phyloP scores from a whole-genome alignment of 2,113 vertebrate genomes.

The Charadrius vociferus region DNA sequence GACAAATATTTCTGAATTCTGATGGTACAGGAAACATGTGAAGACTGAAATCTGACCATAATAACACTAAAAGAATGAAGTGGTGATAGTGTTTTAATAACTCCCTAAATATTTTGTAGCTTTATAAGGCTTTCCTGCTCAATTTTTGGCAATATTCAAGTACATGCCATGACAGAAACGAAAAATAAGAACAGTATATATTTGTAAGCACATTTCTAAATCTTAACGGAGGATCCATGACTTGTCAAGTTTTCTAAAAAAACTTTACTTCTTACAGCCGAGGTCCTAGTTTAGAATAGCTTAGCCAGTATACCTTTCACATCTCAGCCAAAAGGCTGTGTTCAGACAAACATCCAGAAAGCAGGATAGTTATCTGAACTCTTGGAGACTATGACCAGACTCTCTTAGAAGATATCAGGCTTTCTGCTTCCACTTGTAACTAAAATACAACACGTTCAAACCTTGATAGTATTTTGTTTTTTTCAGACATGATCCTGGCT shows the following conservation, averaged over 20 bases:
- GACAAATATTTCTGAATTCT: neutral
- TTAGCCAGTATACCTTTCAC: neutral
- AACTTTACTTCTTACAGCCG: neutral
- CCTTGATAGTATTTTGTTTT: neutral
- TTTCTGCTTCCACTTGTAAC: neutral
- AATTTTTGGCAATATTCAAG: neutral
- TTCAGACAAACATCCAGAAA: constrained; percentile 13
- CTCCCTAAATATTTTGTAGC: neutral
- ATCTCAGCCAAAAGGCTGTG: neutral
- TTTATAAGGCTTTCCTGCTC: neutral
- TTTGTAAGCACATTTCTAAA: constrained; percentile 24
- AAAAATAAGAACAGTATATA: neutral
- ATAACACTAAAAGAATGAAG: constrained; percentile 17
- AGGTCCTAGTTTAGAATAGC: neutral
- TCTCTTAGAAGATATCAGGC: neutral
- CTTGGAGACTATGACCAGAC: neutral
- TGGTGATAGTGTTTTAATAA: constrained; percentile 6
- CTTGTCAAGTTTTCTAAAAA: neutral
- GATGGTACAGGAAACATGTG: neutral
- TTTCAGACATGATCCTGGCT: neutral
- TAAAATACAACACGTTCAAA: neutral
- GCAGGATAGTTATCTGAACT: neutral
- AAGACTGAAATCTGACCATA: constrained; percentile 4
- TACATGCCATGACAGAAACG: neutral
- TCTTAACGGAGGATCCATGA: neutral